phyloP scores from a whole-genome alignment of 2,888 invertebrate genomes.

The Tetragnatha montana region DNA sequence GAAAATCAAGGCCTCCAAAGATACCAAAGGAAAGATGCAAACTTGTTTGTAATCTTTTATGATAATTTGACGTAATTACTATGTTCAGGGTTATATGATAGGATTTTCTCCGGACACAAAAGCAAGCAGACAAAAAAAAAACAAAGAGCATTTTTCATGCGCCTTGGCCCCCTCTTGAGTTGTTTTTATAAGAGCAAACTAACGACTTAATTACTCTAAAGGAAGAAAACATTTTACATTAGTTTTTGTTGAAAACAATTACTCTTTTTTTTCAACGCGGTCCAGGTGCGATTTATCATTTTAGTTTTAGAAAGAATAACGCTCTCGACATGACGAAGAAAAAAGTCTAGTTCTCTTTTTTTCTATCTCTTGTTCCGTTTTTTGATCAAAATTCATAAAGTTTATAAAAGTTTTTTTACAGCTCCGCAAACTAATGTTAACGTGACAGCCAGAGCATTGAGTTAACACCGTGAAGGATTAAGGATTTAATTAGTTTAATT shows the following conservation, averaged over 20 bases:
- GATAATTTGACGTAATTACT: slow-evolving; percentile 45
- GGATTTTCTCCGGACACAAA: background rate
- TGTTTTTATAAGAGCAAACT: background rate
- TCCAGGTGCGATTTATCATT: background rate
- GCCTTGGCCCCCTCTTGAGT: background rate
- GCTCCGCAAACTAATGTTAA: background rate
- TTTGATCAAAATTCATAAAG: background rate
- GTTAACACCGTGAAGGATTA: background rate
- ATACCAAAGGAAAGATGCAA: background rate
- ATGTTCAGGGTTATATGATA: background rate
- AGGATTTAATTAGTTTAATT: background rate
- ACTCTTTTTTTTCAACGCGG: background rate
- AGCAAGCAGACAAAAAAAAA: slow-evolving; percentile 3
- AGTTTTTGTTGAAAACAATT: slow-evolving; percentile 6
- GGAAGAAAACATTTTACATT: slow-evolving; percentile 6
- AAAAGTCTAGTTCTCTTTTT: background rate
- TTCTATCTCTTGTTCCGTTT: background rate
- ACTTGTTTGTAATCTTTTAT: slow-evolving; percentile 25
- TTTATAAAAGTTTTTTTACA: background rate
- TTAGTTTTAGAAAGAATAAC: background rate
- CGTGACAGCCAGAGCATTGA: background rate
- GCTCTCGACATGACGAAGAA: background rate
- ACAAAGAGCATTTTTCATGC: background rate
- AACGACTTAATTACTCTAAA: slow-evolving; percentile 10
- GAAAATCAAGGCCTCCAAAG: background rate